Conservation (phyloP, 2,888 invertebrate genomes). For the Argynnis bischoffii region DNA sequence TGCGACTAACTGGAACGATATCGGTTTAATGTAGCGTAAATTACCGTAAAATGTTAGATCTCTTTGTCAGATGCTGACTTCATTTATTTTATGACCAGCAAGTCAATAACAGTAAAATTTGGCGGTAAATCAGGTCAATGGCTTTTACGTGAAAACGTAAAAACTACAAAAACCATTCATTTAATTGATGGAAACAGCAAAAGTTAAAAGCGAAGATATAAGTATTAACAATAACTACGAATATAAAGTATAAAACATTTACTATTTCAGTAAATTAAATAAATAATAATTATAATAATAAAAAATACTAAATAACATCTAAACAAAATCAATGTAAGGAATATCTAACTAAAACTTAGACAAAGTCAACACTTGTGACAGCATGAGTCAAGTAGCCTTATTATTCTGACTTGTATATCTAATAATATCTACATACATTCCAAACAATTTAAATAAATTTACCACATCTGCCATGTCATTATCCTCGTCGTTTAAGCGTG, state of each 20-base stretch:
- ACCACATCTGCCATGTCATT: conserved; percentile 78
- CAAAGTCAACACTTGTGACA: neutral
- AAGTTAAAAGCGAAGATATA: too few relatives aligned
- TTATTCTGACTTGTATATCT: conserved; percentile 7
- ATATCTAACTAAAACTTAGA: too few relatives aligned
- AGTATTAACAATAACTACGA: too few relatives aligned
- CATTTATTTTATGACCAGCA: conserved; percentile 26
- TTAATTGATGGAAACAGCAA: too few relatives aligned
- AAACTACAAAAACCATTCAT: neutral
- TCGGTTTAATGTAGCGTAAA: conserved; percentile 40
- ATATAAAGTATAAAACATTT: too few relatives aligned
- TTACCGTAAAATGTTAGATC: conserved; percentile 37
- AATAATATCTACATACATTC: conserved; percentile 40
- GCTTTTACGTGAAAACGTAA: conserved; percentile 21
- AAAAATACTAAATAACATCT: too few relatives aligned
- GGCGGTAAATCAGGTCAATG: conserved; percentile 25
- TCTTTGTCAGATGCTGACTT: conserved; percentile 19
- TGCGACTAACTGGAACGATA: conserved; percentile 25
- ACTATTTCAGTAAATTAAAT: too few relatives aligned
- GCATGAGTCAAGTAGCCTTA: neutral
- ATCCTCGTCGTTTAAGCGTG: conserved; percentile 75
- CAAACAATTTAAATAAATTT: conserved; percentile 68
- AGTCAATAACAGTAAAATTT: conserved; percentile 32
- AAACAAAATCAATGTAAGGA: too few relatives aligned
- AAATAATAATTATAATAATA: too few relatives aligned